Evolutionary conservation across 2,113 vertebrate genomes (phyloP).

Genomic region (Brachypodius melanocephalos): DNA sequence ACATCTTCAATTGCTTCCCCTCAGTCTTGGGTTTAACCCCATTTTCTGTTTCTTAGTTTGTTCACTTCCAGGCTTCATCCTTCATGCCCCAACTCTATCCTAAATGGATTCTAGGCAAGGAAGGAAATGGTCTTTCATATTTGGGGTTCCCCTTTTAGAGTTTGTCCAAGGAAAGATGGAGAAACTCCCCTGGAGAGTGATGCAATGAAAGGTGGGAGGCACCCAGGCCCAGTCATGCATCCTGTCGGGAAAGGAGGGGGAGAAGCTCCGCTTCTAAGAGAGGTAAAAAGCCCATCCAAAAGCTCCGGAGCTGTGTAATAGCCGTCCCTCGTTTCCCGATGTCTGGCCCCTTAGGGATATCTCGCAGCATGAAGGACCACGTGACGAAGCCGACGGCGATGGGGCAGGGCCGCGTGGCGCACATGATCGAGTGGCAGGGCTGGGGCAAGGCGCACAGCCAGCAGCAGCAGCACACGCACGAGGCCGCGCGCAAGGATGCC

Average conservation of each 20-base stretch:
- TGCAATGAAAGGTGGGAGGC: background rate
- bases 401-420: slow-evolving; percentile 93
- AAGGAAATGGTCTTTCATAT: slow-evolving; percentile 3
- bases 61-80: background rate
- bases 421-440: slow-evolving; percentile 99
- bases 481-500: slow-evolving; percentile 86
- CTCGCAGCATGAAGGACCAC: slow-evolving; percentile 94
- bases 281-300: background rate
- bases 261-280: background rate
- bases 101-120: slow-evolving; percentile 36
- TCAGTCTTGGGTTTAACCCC: slow-evolving; percentile 3
- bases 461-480: slow-evolving; percentile 84
- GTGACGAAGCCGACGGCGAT: slow-evolving; percentile 96
- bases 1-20: background rate
- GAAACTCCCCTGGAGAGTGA: background rate
- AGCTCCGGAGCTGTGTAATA: slow-evolving; percentile 14
- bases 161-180: background rate
- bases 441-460: slow-evolving; percentile 85
- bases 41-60: slow-evolving; percentile 22
- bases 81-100: background rate
- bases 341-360: slow-evolving; percentile 82
- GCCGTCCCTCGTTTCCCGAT: slow-evolving; percentile 54
- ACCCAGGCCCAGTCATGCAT: background rate
- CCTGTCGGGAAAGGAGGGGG: background rate
- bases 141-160: background rate